Evolutionary conservation across 2,888 invertebrate genomes (phyloP).

Genomic region (Raillietiella orientalis): DNA sequence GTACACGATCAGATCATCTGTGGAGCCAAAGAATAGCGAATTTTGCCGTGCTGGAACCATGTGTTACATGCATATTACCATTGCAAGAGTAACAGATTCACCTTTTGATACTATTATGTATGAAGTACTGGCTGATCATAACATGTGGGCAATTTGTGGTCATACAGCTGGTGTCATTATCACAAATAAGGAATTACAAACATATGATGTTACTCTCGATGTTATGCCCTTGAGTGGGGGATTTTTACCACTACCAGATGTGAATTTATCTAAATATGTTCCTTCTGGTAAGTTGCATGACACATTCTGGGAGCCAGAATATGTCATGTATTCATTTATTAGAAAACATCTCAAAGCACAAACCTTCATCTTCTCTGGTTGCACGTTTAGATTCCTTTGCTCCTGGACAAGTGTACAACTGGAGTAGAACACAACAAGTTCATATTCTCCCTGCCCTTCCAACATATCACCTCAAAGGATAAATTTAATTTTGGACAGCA

Average conservation of each 20-base stretch:
- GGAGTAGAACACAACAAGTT: constrained; percentile 61
- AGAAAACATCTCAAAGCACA: too few relatives aligned
- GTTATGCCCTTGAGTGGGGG: constrained; percentile 80
- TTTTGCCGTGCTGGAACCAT: constrained; percentile 63
- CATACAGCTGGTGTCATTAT: constrained; percentile 34
- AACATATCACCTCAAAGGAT: too few relatives aligned
- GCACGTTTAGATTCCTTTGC: constrained; percentile 53
- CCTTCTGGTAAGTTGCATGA: constrained; percentile 21
- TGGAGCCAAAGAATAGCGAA: constrained; percentile 49
- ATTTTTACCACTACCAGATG: constrained; percentile 52
- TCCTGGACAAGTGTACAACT: constrained; percentile 71
- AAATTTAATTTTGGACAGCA: too few relatives aligned
- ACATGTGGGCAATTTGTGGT: constrained; percentile 74
- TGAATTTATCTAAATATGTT: constrained; percentile 60
- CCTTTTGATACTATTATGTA: constrained; percentile 40
- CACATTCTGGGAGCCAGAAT: not conserved
- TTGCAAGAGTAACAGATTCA: constrained; percentile 8
- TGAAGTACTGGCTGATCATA: constrained; percentile 66
- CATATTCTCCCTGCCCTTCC: constrained; percentile 29
- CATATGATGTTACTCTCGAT: constrained; percentile 41
- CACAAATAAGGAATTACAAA: constrained; percentile 5
- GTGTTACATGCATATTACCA: constrained; percentile 18
- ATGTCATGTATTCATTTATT: too few relatives aligned
- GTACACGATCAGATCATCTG: constrained; percentile 37
- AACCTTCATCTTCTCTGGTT: not conserved